phyloP scores from a whole-genome alignment of 2,113 vertebrate species.

The Zonotrichia leucophrys region DNA sequence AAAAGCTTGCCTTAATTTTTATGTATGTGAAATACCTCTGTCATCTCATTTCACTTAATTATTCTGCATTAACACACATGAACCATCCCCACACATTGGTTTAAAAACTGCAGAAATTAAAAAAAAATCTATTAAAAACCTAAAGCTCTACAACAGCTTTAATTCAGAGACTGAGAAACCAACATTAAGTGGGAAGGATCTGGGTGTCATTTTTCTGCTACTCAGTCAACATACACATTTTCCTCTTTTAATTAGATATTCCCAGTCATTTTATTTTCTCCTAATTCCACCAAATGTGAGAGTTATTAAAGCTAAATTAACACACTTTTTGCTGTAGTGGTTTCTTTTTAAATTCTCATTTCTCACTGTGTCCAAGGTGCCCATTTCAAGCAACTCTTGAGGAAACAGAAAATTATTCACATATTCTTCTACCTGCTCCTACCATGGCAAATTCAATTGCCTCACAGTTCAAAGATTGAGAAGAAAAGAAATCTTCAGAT shows the following conservation, averaged over 20 bases:
- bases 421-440: neutral
- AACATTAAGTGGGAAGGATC: neutral
- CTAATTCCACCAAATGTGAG: neutral
- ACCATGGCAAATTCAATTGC: constrained; percentile 1
- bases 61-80: neutral
- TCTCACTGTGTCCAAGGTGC: neutral
- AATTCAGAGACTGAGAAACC: neutral
- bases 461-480: neutral
- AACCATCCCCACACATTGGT: neutral
- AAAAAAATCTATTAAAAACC: neutral
- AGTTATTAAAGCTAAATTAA: neutral
- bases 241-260: neutral
- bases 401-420: neutral
- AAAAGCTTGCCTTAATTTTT: neutral
- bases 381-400: neutral
- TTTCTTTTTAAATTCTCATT: neutral
- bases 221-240: neutral
- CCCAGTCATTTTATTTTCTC: neutral
- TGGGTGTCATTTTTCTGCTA: neutral
- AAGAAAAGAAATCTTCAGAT: constrained; percentile 17
- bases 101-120: neutral
- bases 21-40: neutral
- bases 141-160: neutral
- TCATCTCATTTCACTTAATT: neutral
- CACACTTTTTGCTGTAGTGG: neutral